Base-by-base conservation (phyloP, 2,113 vertebrate species). In the Dasypus novemcinctus region DNA sequence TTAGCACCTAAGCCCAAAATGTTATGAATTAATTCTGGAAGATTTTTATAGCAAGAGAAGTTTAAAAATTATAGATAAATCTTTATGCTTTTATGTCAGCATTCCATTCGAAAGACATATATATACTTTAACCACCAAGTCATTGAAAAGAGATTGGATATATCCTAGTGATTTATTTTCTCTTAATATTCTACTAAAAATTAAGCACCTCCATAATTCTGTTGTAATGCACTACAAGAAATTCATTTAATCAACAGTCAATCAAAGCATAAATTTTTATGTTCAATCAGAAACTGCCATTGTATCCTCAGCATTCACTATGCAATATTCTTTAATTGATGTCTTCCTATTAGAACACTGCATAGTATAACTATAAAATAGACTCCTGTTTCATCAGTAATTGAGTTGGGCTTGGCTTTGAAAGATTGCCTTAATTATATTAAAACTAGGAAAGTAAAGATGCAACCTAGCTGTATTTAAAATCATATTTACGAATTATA, bases 361-460 rank as follows among this genome's bases (percentile, higher is more conserved):
- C 20, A 33, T 94, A 96, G 95, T 87, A n/a, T 14, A 75, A 92
- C 87, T 64, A 93, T 80, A 85, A 97, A 98, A 97, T 71, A 83
- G 93, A 95, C 72, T 94, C 76, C 27, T 93, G 57, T 97, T 96
- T 92, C 93, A 97, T 95, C 93, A 93, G 95, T 93, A 97, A 98
- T 94, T 95, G 57, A 96, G 90, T 96, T 94, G 90, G 54, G 93
- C 61, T 96, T 18, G 96, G 94, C 90, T 93, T 97, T 96, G 80
- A 97, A 97, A 96, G 78, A 98, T 97, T 96, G 95, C 93, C 72
- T 98, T 97, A 97, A 97, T 98, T 97, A 97, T n/a, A 54, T 0
- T 94, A 11, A 96, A 95, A 93, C 96, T 4, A 91, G 76, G 5
- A 21, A 85, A 64, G 87, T 88, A 87, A 95, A 95, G 94, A 87